These are phyloP conservation scores for Chymomyza procnemis DNA, from an alignment of 2,888 invertebrate species.

Conservation along the genomic window DNA sequence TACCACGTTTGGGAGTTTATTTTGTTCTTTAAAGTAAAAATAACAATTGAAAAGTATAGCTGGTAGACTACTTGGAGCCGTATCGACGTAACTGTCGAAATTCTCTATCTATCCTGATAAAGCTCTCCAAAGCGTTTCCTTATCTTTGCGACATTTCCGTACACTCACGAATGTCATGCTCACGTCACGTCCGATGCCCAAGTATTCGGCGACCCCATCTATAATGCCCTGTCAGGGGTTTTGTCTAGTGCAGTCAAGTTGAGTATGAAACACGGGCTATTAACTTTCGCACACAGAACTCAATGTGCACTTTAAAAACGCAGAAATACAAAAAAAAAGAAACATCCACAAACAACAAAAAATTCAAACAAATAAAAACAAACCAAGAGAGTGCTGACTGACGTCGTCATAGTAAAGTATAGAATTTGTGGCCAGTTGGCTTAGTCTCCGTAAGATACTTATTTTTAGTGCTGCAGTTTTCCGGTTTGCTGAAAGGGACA, in stretches of 20 bases:
- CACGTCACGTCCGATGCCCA: not conserved
- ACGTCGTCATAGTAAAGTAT: not conserved
- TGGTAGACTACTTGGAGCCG: too few species aligned
- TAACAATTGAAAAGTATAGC: too few species aligned
- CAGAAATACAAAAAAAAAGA: not conserved
- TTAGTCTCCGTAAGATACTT: not conserved
- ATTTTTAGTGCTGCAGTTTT: conserved; percentile 25
- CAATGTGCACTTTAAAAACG: too few species aligned
- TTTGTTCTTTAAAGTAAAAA: too few species aligned
- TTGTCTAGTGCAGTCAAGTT: conserved; percentile 36
- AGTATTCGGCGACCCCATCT: not conserved
- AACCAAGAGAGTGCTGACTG: not conserved
- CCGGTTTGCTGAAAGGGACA: conserved; percentile 12
- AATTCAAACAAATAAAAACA: conserved; percentile 2
- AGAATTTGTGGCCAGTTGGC: not conserved
- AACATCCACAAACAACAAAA: too few species aligned
- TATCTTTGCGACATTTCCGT: too few species aligned
- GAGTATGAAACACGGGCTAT: conserved; percentile 18
- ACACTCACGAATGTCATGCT: not conserved
- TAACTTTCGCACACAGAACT: not conserved
- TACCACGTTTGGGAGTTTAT: too few species aligned
- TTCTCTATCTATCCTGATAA: too few species aligned
- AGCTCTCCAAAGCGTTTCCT: too few species aligned
- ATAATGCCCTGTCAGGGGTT: not conserved
- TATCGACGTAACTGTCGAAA: too few species aligned